These are phyloP conservation scores for Notolepis coatsorum DNA, from an alignment of 2,797 vertebrate species.

Conservation along the genomic window DNA sequence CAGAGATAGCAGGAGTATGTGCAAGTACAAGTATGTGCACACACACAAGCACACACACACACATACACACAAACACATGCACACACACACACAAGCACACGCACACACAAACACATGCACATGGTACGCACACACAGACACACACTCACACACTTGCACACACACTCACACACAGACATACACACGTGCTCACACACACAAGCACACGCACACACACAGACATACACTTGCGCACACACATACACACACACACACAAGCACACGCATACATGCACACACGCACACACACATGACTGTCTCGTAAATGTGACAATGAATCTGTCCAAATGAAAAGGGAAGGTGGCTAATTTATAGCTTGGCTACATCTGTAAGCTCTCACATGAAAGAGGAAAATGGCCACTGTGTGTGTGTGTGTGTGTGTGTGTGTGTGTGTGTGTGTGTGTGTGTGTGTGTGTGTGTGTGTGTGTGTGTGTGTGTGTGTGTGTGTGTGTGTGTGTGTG, in stretches of 20 bases:
- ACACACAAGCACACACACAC: too few relatives aligned
- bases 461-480: not conserved
- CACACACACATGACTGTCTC: not conserved
- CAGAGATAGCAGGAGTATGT: not conserved
- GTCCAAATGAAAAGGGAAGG: not conserved
- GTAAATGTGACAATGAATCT: conserved; percentile 18
- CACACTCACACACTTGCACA: too few relatives aligned
- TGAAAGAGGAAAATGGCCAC: not conserved
- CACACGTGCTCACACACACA: not conserved
- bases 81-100: too few relatives aligned
- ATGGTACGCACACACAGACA: too few relatives aligned
- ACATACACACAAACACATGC: too few relatives aligned
- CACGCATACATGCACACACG: not conserved
- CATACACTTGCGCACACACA: not conserved
- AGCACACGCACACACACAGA: conserved; percentile 1
- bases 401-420: not conserved
- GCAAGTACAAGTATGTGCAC: too few relatives aligned
- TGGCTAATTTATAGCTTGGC: not conserved
- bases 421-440: not conserved
- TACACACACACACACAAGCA: not conserved
- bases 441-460: not conserved
- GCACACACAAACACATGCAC: too few relatives aligned
- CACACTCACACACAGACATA: not conserved
- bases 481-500: not conserved
- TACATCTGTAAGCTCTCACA: conserved; percentile 1